Evolutionary conservation across 2,888 invertebrate genomes (phyloP).

Genomic region (Aelia acuminata): DNA sequence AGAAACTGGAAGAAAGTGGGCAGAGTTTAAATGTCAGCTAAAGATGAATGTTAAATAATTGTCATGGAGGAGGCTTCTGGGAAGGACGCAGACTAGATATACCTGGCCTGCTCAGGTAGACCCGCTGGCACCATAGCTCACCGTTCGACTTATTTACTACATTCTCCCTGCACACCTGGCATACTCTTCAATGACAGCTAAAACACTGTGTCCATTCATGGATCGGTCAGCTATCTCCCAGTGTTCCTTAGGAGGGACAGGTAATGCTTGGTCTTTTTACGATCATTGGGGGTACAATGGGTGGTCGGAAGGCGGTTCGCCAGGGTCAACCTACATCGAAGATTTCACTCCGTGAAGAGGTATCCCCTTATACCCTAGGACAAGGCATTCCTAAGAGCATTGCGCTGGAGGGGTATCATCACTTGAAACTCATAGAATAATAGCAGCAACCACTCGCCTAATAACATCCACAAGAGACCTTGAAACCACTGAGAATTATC

Average conservation of each 20-base stretch:
- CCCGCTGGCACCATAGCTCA: conserved; percentile 40
- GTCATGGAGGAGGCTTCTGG: not conserved
- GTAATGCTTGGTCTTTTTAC: conserved; percentile 24
- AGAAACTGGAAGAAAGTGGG: conserved; percentile 9
- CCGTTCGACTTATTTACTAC: conserved; percentile 42
- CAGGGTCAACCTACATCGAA: conserved; percentile 29
- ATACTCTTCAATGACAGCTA: conserved; percentile 46
- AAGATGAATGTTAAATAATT: conserved; percentile 50
- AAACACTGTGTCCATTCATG: conserved; percentile 49
- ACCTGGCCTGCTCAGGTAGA: conserved; percentile 3
- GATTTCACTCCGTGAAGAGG: not conserved
- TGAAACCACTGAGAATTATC: too few species aligned
- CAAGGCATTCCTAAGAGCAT: too few species aligned
- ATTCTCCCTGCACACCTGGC: conserved; percentile 45
- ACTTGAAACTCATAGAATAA: too few species aligned
- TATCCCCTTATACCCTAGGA: not conserved
- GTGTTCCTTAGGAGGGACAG: conserved; percentile 30
- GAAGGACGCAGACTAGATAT: not conserved
- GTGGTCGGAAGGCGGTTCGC: not conserved
- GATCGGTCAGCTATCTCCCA: conserved; percentile 30
- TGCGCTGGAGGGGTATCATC: too few species aligned
- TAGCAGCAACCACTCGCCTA: too few species aligned
- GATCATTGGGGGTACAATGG: conserved; percentile 17
- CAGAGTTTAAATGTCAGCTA: conserved; percentile 48
- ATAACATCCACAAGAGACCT: too few species aligned